phyloP scores from a whole-genome alignment of 2,113 vertebrate genomes.

The Lasiurus cinereus region DNA sequence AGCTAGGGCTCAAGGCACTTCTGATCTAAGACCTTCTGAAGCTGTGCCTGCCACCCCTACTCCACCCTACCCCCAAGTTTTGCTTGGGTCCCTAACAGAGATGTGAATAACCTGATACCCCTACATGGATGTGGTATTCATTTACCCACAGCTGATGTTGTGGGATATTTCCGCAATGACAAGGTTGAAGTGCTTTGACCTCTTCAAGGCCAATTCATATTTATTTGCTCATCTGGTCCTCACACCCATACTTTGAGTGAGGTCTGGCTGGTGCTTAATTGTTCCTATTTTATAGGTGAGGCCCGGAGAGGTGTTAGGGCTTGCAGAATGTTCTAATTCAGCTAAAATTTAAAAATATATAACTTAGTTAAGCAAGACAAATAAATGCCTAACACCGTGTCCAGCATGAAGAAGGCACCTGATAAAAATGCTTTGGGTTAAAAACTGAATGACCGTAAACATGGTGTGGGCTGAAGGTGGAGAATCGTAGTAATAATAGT shows the following conservation, averaged over 20 bases:
- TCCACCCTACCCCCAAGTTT: too few species aligned
- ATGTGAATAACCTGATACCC: too few species aligned
- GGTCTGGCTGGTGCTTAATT: neutral
- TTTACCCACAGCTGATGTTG: neutral
- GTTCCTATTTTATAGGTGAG: neutral
- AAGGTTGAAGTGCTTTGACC: neutral
- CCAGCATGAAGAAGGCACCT: neutral
- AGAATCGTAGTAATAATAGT: fast-evolving
- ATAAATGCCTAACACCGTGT: neutral
- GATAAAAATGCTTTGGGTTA: neutral
- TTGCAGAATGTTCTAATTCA: neutral
- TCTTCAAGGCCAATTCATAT: neutral
- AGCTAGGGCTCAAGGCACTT: neutral
- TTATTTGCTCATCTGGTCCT: neutral
- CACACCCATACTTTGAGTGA: neutral
- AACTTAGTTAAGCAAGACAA: neutral
- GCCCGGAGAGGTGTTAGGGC: neutral
- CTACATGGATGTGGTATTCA: neutral
- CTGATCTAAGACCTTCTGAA: neutral
- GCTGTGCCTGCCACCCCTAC: too few species aligned
- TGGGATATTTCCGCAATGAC: neutral
- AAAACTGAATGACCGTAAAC: fast-evolving
- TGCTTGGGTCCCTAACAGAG: too few species aligned
- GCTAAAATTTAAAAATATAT: neutral
- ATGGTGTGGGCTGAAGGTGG: fast-evolving